Base-by-base conservation (phyloP, 23 tunicate genomes). In the Diplosoma virens region DNA sequence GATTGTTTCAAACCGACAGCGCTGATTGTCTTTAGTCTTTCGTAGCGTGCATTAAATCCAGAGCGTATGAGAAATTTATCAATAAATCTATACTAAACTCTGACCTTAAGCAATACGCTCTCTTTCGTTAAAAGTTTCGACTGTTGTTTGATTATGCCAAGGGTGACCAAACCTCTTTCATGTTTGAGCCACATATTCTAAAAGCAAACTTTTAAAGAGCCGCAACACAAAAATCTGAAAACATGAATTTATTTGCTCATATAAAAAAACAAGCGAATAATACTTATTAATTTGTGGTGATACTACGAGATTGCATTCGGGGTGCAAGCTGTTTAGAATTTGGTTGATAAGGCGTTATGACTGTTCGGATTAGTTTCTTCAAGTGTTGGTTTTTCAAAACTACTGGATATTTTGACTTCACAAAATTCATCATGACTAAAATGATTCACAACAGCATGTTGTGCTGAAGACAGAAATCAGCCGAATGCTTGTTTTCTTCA, bases 391-490 rank as follows among this genome's bases (percentile, higher is more conserved):
- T 75, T 50, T 45, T 75, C 66, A 75, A 55, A 54, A 55, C 66
- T 55, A 66, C 35, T 36, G 71, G 71, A 32, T 77, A 34, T 29
- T 77, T 77, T 59, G 71, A 77, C 82, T 36, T 77, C 22, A 77
- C 82, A 77, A 77, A 77, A 35, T 77, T 61, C 82, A 79, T 79
- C 66, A 66, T 76, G 76, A 67, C 66, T 79, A 79, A 79, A 79
- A 66, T 66, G 84, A 79, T 65, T 79, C 84, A 66, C 83, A 78
- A 67, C 84, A 79, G 84, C 67, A 77, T 79, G 84, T 67, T 45
- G 84, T 67, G 76, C 76, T 79, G 66, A 47, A 79, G 50, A 79
- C 50, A 32, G 84, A 67, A 66, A 30, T 73, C 36, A 52, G 34
- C 63, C 36, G 66, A 28, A 68, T 68, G 37, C 31, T 58, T 77